Percentiles rank a stretch among this genome's conserved stretches.
Conservation (phyloP, 2,888 invertebrate species). For the Ceramica pisi region DNA sequence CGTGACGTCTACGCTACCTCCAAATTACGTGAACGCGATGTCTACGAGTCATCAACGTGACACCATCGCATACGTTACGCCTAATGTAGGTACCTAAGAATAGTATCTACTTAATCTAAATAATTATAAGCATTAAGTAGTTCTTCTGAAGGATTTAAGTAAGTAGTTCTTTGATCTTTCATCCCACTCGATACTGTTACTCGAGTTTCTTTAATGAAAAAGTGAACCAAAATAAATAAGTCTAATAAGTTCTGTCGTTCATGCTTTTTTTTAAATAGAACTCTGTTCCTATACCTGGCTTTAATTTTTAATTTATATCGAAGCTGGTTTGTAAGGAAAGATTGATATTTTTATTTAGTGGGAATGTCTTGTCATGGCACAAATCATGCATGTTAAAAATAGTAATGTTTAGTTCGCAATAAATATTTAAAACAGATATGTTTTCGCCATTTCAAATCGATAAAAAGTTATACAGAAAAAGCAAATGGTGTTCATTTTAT, state of each 20-base stretch:
- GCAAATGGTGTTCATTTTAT: too few relatives aligned
- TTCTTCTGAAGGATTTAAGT: not conserved
- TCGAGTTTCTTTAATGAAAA: slow-evolving; percentile 1
- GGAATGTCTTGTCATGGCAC: too few relatives aligned
- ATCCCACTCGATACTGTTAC: slow-evolving; percentile 1
- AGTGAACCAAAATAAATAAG: slow-evolving; percentile 23
- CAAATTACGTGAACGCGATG: not conserved
- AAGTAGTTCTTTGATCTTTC: slow-evolving; percentile 7
- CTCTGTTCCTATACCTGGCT: not conserved
- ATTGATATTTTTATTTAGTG: slow-evolving; percentile 19
- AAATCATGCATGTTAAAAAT: not conserved
- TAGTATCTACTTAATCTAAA: not conserved
- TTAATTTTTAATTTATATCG: slow-evolving; percentile 6
- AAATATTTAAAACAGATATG: too few relatives aligned
- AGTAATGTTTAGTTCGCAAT: not conserved
- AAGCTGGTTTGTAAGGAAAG: slow-evolving; percentile 14
- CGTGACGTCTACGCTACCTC: not conserved
- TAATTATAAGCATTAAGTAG: not conserved
- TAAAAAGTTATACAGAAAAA: too few relatives aligned
- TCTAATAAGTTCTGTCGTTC: not conserved
- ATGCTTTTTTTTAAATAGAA: not conserved
- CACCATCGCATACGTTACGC: not conserved
- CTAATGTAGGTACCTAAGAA: not conserved
- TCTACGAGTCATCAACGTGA: not conserved
- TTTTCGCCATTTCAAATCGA: too few relatives aligned